These are phyloP conservation scores for Agriopis leucophaearia DNA, from an alignment of 2,888 invertebrate genomes.

Conservation along the genomic window DNA sequence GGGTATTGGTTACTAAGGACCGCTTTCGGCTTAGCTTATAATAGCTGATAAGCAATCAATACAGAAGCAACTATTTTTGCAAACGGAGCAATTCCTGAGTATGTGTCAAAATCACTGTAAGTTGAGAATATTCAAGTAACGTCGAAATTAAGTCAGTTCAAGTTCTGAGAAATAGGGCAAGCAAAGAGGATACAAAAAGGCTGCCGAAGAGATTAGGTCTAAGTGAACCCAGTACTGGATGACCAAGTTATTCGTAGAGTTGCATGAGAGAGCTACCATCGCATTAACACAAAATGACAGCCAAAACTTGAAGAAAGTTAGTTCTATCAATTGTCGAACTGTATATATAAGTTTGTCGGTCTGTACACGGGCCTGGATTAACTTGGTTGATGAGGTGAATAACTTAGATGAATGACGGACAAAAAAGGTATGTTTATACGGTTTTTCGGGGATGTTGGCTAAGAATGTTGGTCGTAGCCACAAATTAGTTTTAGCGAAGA, in stretches of 20 bases:
- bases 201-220: slow-evolving; percentile 27
- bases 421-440: slow-evolving; percentile 28
- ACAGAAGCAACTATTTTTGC: no score
- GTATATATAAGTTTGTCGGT: slow-evolving; percentile 1
- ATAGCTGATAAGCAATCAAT: no score
- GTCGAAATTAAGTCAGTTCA: slow-evolving; percentile 11
- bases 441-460: slow-evolving; percentile 13
- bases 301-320: neutral
- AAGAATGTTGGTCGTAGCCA: slow-evolving; percentile 3
- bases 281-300: neutral
- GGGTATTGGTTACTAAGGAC: no score
- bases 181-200: slow-evolving; percentile 28
- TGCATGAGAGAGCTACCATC: neutral
- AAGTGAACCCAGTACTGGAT: slow-evolving; percentile 20
- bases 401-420: slow-evolving; percentile 27
- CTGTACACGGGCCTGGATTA: slow-evolving; percentile 17
- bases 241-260: neutral
- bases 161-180: slow-evolving; percentile 26
- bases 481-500: slow-evolving; percentile 5
- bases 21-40: no score
- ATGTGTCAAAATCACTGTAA: no score
- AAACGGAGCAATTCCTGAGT: no score
- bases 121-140: neutral
- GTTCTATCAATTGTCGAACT: neutral
- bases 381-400: slow-evolving; percentile 31